A percentile compares a stretch with the other conserved stretches of the same genome.
These are phyloP conservation scores for Alcedo atthis DNA, from an alignment of 2,797 vertebrate species.

Conservation along the genomic window DNA sequence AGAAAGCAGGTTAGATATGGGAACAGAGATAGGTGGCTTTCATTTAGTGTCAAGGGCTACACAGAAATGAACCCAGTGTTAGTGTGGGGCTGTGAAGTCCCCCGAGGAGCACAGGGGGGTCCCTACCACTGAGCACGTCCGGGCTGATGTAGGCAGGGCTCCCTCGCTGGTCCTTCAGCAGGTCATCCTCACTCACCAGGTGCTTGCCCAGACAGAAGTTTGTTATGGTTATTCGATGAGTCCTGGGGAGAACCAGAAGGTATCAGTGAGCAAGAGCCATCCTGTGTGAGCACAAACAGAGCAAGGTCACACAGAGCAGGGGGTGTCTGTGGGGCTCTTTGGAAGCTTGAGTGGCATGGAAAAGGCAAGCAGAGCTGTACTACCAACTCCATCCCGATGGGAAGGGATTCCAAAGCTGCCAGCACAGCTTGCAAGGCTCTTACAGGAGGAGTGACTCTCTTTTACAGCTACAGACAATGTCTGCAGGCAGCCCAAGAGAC, in stretches of 20 bases:
- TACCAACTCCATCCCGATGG: background rate
- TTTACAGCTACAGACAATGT: background rate
- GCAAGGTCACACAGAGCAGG: background rate
- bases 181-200: slow-evolving; percentile 96
- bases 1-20: background rate
- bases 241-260: slow-evolving; percentile 76
- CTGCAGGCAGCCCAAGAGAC: background rate
- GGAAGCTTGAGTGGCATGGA: background rate
- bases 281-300: background rate
- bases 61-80: fast-evolving
- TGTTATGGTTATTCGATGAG: slow-evolving; percentile 97
- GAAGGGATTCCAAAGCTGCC: background rate
- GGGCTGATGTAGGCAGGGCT: slow-evolving; percentile 99
- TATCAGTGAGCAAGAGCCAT: background rate
- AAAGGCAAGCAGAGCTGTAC: background rate
- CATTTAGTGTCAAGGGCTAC: background rate
- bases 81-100: background rate
- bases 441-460: background rate
- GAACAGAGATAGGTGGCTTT: background rate
- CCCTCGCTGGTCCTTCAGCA: slow-evolving; percentile 98
- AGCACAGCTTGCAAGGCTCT: background rate
- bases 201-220: slow-evolving; percentile 99
- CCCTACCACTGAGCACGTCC: slow-evolving; percentile 94
- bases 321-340: background rate
- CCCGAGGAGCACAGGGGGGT: background rate